Percentiles rank a stretch among this genome's conserved stretches.
Evolutionary conservation across 2,888 invertebrate genomes (phyloP).

Genomic region (Fragum whitleyi): DNA sequence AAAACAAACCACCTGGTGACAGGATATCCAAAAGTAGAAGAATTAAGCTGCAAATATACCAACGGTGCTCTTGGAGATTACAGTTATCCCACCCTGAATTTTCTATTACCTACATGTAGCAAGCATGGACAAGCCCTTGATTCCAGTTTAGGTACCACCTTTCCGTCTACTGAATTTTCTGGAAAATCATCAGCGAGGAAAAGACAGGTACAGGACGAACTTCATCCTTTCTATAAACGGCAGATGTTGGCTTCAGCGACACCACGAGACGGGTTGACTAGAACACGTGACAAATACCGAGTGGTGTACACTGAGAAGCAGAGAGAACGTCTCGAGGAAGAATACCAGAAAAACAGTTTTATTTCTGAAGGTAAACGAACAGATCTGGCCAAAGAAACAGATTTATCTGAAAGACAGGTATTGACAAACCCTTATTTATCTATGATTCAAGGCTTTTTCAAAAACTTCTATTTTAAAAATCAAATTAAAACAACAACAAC

Average conservation of each 20-base stretch:
- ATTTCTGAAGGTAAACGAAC: conserved; percentile 28
- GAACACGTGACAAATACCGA: conserved; percentile 57
- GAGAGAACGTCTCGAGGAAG: conserved; percentile 33
- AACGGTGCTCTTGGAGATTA: not conserved
- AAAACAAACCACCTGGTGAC: not conserved
- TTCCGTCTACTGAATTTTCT: not conserved
- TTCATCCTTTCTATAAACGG: conserved; percentile 51
- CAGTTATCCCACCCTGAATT: not conserved
- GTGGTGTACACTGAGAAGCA: conserved; percentile 59
- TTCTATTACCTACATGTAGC: conserved; percentile 6
- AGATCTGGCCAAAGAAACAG: conserved; percentile 41
- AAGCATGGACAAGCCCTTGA: not conserved
- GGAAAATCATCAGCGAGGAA: not conserved
- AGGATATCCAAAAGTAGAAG: not conserved
- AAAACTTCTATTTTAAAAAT: not conserved
- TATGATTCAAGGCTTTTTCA: not conserved
- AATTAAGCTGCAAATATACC: not conserved
- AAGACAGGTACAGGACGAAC: not conserved
- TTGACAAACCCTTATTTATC: not conserved
- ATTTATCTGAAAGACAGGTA: conserved; percentile 56
- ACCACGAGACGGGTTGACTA: conserved; percentile 44
- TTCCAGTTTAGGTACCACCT: not conserved
- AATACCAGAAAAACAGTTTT: conserved; percentile 44
- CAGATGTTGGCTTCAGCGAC: conserved; percentile 21
- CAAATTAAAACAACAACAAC: too few relatives aligned